Percentiles rank a stretch among this genome's conserved stretches.
Evolutionary conservation across 2,797 vertebrate genomes (phyloP).

Genomic region (Pangasius mekongensis): DNA sequence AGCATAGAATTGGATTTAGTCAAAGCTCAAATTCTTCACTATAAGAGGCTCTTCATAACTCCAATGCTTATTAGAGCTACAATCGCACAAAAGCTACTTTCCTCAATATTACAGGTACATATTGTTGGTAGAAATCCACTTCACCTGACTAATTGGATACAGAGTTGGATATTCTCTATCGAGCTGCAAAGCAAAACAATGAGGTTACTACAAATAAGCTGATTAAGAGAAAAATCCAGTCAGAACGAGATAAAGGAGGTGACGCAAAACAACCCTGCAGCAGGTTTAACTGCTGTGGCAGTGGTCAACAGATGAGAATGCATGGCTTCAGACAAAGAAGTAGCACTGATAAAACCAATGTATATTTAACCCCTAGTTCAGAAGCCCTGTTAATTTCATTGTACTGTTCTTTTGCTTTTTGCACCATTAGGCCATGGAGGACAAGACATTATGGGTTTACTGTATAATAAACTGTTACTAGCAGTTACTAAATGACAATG

Average conservation of each 20-base stretch:
- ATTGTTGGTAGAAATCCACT: not conserved
- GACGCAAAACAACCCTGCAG: not conserved
- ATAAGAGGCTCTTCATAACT: constrained; percentile 25
- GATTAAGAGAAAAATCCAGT: not conserved
- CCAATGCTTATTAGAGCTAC: constrained; percentile 18
- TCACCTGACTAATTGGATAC: constrained; percentile 1
- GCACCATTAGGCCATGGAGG: not conserved
- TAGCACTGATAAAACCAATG: not conserved
- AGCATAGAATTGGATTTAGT: constrained; percentile 33
- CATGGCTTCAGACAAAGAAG: constrained; percentile 4
- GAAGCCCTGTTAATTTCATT: constrained; percentile 4
- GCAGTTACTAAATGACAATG: constrained; percentile 5
- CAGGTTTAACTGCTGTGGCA: not conserved
- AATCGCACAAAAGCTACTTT: not conserved
- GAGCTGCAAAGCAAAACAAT: constrained; percentile 9
- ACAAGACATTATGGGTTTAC: not conserved
- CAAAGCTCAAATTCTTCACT: constrained; percentile 8
- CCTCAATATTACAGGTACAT: not conserved
- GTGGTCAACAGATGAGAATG: constrained; percentile 15
- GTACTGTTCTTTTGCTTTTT: not conserved
- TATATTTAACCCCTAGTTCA: constrained; percentile 8
- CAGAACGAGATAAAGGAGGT: not conserved
- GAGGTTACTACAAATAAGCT: not conserved
- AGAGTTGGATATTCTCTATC: not conserved
- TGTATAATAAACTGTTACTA: constrained; percentile 1